Evolutionary conservation across 2,113 vertebrate genomes (phyloP), one percentile per base, ranked within the genome.

Genomic region (Cairina moschata): DNA sequence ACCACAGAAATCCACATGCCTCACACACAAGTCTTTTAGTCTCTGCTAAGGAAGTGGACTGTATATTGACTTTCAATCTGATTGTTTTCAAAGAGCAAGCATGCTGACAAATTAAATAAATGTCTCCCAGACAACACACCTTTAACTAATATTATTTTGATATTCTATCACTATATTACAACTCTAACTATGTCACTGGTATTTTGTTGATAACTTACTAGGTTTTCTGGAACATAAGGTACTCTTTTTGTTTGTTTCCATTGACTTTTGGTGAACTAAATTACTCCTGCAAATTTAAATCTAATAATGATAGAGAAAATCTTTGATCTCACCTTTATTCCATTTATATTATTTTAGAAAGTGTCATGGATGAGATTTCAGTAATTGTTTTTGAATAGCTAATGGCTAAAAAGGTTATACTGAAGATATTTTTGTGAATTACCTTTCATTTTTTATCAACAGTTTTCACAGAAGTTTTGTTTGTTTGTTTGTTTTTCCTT

Each of bases 31-130:
- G 2, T 48, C 58, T 86, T 66, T 83, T 67, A 92, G 36, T 85
- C 87, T 42, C 75, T 92, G 13, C 50, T 56, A 29, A 93, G 59
- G 75, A 95, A 90, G 62, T 88, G 38, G 31, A 91, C 91, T 86
- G 76, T 44, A 13, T 95, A 95, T 94, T 96, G 87, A 84, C 26
- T 77, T 97, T 91, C 52, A 59, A 46, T 75, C 31, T 79, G 89
- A 94, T 71, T 94, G 50, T 63, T 96, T 97, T 95, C 71, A 66
- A 94, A 83, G 38, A 87, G n/a, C 67, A 95, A 74, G 38, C 36
- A 65, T 42, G 50, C 44, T n/a, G 60, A 54, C 56, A 93, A 93
- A 95, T 78, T 56, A 81, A 96, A 88, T 97, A 82, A 67, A 67
- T 56, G 15, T 88, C 83, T 76, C 34, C 26, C 22, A 81, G 72